These are phyloP conservation scores for Peribatodes rhomboidaria DNA, from an alignment of 2,888 invertebrate species.

Conservation along the genomic window DNA sequence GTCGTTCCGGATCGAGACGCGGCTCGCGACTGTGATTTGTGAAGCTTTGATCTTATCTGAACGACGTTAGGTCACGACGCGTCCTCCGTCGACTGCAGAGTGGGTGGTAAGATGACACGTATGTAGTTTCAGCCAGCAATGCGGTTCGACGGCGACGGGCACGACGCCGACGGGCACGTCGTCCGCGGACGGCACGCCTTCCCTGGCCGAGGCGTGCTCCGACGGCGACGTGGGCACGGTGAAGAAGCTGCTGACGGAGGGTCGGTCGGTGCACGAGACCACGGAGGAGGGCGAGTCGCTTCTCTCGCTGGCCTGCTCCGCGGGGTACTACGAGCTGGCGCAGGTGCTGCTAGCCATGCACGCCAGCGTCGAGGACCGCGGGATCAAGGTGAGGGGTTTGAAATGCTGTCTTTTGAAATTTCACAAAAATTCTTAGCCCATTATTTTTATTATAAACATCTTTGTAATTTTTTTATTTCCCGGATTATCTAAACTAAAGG, in stretches of 20 bases:
- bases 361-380: conserved; percentile 98
- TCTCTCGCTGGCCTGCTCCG: conserved; percentile 98
- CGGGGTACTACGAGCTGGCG: conserved; percentile 98
- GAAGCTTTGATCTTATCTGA: conserved; percentile 87
- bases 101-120: conserved; percentile 1
- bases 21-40: conserved; percentile 71
- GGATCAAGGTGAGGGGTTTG: conserved; percentile 89
- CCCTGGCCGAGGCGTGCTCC: conserved; percentile 96
- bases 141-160: conserved; percentile 78
- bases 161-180: conserved; percentile 82
- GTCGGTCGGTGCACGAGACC: conserved; percentile 97
- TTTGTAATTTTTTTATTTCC: no score
- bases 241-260: conserved; percentile 96
- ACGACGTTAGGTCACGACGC: conserved; percentile 27
- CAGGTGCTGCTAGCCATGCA: conserved; percentile 99
- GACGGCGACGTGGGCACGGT: conserved; percentile 98
- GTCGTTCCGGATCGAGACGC: conserved; percentile 72
- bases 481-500: no score
- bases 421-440: no score
- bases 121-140: conserved; percentile 72
- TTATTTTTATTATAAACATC: no score
- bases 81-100: background rate
- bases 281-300: conserved; percentile 99
- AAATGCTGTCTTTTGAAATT: no score
- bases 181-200: conserved; percentile 87